Percentiles rank a stretch among this genome's conserved stretches.
These are phyloP conservation scores for Temnopleurus reevesii DNA, from an alignment of 53 echinoderm and acorn worm genomes.

Conservation along the genomic window DNA sequence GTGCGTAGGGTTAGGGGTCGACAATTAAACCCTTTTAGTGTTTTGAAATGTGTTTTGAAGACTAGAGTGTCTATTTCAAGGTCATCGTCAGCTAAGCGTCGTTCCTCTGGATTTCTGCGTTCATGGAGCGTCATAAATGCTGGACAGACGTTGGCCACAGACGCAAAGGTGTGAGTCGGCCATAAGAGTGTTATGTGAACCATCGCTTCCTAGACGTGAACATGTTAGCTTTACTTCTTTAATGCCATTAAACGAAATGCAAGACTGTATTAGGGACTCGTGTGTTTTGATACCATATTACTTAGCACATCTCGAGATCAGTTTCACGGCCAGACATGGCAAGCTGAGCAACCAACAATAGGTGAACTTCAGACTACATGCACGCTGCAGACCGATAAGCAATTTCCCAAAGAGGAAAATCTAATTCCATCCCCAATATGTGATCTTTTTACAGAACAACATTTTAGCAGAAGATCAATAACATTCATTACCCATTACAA, in stretches of 20 bases:
- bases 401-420: neutral
- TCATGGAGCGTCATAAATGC: too few species aligned
- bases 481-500: neutral
- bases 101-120: too few species aligned
- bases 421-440: neutral
- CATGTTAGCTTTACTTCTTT: neutral
- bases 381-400: neutral
- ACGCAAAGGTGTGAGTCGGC: too few species aligned
- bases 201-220: neutral
- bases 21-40: too few species aligned
- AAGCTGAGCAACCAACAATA: too few species aligned
- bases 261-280: neutral
- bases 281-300: conserved; percentile 37
- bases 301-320: conserved; percentile 6
- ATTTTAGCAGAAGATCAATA: neutral
- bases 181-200: conserved; percentile 34
- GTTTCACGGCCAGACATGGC: neutral
- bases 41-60: too few species aligned
- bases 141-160: too few species aligned
- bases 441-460: neutral
- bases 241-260: conserved; percentile 21
- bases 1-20: too few species aligned
- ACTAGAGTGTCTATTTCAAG: too few species aligned
- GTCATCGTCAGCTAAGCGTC: too few species aligned
- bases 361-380: neutral